Evolutionary conservation across 2,113 vertebrate species (phyloP), one percentile per base, ranked within the genome.

Genomic region (Lepus timidus): DNA sequence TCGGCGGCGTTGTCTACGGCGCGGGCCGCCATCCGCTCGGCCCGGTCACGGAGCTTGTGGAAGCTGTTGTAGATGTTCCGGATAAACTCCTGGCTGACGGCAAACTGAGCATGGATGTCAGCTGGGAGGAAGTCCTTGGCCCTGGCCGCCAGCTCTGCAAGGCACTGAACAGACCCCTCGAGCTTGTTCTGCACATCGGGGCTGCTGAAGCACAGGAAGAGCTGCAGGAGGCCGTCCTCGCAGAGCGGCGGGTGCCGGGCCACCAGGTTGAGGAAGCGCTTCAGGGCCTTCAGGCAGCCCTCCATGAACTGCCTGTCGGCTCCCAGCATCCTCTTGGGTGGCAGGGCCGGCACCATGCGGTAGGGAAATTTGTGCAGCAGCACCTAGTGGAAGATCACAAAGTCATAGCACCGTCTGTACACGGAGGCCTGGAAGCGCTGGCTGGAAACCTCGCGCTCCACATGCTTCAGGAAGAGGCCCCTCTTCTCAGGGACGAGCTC

Each of bases 401-500:
- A 99, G 88, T 99, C 99, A 1, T 99, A 99, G 90, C 99, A 99
- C 23, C 99, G 98, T 10, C 99, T 97, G 65, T 99, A 99, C 87
- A 99, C 99, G 0, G 99, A 99, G 84, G 99, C 98, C 97, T 98
- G 98, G 97, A 99, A 99, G 44, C 98, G 98, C 99, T 99, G 98
- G 98, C 99, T 99, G 96, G 99, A 99, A 96, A 99, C 98, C 96
- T 99, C 99, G 49, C 99, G 99, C 68, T 99, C 99, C 98, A 99
- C 99, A 49, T 99, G 99, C 97, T 99, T 99, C 83, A 99, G 99
- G 88, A 99, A 99, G 90, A 99, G 98, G 36, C 99, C 99, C 93
- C 99, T 99, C 98, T 99, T 99, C 98, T 99, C 99, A 0, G 99
- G 99, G 79, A 99, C 99, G 81, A 99, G 99, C 98, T 99, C 99